These are phyloP conservation scores for Pomatostomus ruficeps DNA, from an alignment of 2,113 vertebrate genomes.

Conservation along the genomic window DNA sequence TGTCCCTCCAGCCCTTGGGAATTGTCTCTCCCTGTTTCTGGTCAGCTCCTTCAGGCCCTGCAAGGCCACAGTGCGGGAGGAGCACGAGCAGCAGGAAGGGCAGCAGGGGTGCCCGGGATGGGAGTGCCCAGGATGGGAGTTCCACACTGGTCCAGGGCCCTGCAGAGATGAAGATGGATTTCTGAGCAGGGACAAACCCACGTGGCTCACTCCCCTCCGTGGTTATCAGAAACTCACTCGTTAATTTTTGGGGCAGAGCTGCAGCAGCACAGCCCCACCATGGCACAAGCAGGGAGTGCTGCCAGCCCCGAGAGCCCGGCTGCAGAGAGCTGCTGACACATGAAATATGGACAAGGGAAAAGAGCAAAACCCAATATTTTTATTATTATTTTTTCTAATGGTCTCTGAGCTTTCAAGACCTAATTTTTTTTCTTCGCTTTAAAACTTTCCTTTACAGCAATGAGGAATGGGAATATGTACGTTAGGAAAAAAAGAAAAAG, in stretches of 20 bases:
- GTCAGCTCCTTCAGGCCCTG: background rate
- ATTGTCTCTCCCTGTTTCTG: no score
- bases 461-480: background rate
- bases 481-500: background rate
- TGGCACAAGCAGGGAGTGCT: background rate
- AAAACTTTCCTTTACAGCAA: background rate
- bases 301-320: fast-evolving
- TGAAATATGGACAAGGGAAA: background rate
- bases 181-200: background rate
- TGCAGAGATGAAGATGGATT: background rate
- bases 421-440: background rate
- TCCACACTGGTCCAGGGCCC: background rate
- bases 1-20: background rate
- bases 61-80: background rate
- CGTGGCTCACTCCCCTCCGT: background rate
- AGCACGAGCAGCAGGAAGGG: no score
- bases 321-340: background rate
- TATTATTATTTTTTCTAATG: background rate
- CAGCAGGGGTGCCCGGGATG: background rate
- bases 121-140: background rate
- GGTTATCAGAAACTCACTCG: background rate
- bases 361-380: background rate
- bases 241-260: background rate
- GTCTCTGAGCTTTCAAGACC: background rate
- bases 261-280: background rate